Conservation (phyloP, 2,113 vertebrate genomes). For the Cranoglanis bouderius region DNA sequence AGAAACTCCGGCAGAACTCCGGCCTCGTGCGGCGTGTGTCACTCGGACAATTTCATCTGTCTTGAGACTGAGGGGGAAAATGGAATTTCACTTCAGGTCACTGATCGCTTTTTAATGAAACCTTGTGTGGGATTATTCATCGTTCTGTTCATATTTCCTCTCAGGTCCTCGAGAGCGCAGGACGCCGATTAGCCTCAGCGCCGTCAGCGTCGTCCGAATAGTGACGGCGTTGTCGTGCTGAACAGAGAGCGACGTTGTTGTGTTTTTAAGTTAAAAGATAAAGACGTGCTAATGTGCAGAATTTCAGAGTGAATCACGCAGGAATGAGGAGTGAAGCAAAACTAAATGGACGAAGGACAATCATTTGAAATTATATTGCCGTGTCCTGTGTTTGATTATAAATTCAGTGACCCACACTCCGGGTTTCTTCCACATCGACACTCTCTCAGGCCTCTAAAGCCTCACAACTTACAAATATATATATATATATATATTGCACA, state of each 20-base stretch:
- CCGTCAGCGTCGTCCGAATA: background rate
- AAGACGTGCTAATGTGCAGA: background rate
- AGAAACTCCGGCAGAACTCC: conserved; percentile 21
- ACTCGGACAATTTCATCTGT: background rate
- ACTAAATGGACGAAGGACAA: too few relatives aligned
- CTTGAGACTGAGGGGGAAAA: background rate
- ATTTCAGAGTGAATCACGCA: too few relatives aligned
- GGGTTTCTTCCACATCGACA: too few relatives aligned
- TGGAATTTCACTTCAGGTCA: background rate
- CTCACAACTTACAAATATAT: too few relatives aligned
- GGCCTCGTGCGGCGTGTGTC: background rate
- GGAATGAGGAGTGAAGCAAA: too few relatives aligned
- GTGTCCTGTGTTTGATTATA: too few relatives aligned
- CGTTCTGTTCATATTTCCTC: background rate
- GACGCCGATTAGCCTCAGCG: background rate
- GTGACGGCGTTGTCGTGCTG: background rate
- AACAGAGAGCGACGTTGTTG: background rate
- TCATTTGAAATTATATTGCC: too few relatives aligned
- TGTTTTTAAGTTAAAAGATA: background rate
- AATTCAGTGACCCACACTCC: too few relatives aligned
- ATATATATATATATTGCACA: too few relatives aligned
- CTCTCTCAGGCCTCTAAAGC: too few relatives aligned
- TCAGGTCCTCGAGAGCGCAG: background rate
- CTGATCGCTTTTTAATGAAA: background rate
- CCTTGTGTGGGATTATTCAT: background rate